These are phyloP conservation scores for Cantharis rufa DNA, from an alignment of 2,888 invertebrate species.

Conservation along the genomic window DNA sequence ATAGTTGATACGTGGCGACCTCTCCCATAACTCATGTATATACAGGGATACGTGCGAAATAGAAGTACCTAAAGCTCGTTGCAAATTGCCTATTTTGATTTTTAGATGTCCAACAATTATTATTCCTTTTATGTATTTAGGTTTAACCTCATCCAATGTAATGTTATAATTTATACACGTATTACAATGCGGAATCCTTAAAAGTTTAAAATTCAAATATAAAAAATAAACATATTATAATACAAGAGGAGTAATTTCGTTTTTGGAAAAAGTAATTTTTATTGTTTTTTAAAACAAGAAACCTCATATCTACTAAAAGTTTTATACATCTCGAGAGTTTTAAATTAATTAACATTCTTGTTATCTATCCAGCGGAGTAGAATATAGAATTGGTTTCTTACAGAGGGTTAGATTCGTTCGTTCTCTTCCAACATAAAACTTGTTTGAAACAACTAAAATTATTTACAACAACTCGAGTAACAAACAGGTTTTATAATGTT, in stretches of 20 bases:
- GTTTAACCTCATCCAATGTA: neutral
- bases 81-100: conserved; percentile 52
- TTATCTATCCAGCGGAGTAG: conserved; percentile 49
- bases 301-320: conserved; percentile 40
- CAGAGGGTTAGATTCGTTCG: conserved; percentile 34
- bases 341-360: conserved; percentile 54
- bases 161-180: neutral
- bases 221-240: neutral
- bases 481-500: conserved; percentile 36
- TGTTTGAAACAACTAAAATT: conserved; percentile 41
- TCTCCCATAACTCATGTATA: conserved; percentile 54
- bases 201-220: neutral
- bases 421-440: conserved; percentile 34
- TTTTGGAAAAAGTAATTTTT: neutral
- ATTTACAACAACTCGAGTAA: conserved; percentile 39
- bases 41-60: conserved; percentile 54
- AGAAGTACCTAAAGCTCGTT: conserved; percentile 53
- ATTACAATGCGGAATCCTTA: no score
- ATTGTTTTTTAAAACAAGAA: neutral
- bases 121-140: neutral
- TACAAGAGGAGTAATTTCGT: neutral
- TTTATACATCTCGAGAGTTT: conserved; percentile 47
- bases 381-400: conserved; percentile 48
- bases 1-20: conserved; percentile 55
- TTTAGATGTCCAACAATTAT: conserved; percentile 34